These are phyloP conservation scores for Patella caerulea DNA, from an alignment of 2,888 invertebrate species.

Conservation along the genomic window DNA sequence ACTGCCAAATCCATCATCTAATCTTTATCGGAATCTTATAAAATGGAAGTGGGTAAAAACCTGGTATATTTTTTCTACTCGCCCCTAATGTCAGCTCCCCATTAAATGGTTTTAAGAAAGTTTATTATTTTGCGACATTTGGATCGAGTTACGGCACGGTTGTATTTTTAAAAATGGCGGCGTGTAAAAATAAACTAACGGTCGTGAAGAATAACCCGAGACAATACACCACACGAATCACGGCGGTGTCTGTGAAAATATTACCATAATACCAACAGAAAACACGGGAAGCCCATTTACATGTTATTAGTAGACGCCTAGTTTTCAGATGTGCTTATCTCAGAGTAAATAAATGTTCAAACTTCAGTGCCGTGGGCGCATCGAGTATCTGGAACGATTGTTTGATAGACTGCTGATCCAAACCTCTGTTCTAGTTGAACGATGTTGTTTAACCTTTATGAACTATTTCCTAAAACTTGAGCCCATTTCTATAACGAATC, in stretches of 20 bases:
- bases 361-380: too few species aligned
- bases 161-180: constrained; percentile 2
- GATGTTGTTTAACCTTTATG: too few species aligned
- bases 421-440: too few species aligned
- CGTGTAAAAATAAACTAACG: neutral
- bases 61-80: too few species aligned
- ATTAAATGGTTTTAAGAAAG: neutral
- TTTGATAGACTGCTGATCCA: too few species aligned
- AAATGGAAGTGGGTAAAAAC: too few species aligned
- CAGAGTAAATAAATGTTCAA: neutral
- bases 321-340: neutral
- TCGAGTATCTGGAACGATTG: too few species aligned
- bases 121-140: constrained; percentile 23
- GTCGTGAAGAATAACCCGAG: neutral
- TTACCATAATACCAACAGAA: neutral
- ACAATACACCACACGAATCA: constrained; percentile 5
- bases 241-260: constrained; percentile 1
- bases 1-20: too few species aligned
- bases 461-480: too few species aligned
- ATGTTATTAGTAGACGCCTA: neutral
- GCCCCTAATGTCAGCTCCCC: too few species aligned
- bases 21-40: too few species aligned
- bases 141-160: constrained; percentile 19
- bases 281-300: neutral
- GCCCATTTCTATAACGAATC: too few species aligned